A percentile compares a stretch with the other conserved stretches of the same genome.
These are phyloP conservation scores for Physeter macrocephalus DNA, from an alignment of 2,113 vertebrate genomes.

Conservation along the genomic window DNA sequence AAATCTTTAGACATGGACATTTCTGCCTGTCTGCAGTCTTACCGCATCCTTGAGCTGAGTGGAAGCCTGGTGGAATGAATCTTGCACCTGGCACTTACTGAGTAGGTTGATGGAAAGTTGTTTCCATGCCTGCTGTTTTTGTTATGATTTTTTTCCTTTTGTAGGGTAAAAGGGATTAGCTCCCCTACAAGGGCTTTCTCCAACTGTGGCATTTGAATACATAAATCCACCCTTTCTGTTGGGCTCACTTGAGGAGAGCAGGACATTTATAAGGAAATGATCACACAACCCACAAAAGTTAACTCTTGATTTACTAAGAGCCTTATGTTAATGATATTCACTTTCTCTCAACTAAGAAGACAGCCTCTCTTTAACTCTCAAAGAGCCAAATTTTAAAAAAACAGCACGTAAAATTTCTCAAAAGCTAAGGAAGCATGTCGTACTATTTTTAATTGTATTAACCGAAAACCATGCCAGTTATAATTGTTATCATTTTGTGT, in stretches of 20 bases:
- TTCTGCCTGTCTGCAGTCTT: not conserved
- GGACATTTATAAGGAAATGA: not conserved
- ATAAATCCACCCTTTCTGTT: not conserved
- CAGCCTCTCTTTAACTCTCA: not conserved
- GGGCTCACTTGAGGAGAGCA: not conserved
- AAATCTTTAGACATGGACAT: not conserved
- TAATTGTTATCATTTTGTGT: not conserved
- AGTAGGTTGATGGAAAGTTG: not conserved
- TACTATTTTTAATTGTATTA: not conserved
- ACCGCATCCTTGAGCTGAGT: not conserved
- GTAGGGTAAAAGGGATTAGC: not conserved
- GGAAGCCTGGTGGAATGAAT: not conserved
- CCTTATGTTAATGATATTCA: not conserved
- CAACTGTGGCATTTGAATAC: not conserved
- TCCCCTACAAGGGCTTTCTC: not conserved
- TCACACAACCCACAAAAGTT: not conserved
- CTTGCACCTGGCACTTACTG: not conserved
- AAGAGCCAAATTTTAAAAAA: not conserved
- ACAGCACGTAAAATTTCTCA: not conserved
- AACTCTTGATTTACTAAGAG: not conserved
- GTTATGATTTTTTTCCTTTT: not conserved
- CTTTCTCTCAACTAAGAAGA: not conserved
- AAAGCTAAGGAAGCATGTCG: not conserved
- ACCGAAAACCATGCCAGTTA: not conserved
- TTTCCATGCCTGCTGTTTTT: not conserved